Conservation (phyloP, 2,888 invertebrate species). For the Scaptomyza polygonia region DNA sequence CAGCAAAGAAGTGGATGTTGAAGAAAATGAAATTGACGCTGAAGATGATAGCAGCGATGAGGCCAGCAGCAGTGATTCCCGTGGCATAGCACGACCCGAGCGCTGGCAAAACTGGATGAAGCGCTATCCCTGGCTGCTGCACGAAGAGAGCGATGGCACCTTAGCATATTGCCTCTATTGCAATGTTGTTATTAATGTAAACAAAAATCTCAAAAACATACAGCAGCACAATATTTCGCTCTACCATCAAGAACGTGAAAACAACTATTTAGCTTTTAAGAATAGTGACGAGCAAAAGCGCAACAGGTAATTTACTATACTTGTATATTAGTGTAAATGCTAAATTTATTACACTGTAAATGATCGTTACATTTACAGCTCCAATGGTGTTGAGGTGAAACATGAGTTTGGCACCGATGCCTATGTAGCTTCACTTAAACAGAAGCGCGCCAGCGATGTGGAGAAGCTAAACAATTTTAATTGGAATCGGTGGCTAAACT, state of each 20-base stretch:
- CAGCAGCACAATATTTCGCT: conserved; percentile 69
- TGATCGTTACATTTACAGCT: conserved; percentile 24
- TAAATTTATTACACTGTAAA: neutral
- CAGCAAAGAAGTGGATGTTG: conserved; percentile 23
- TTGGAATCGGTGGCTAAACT: conserved; percentile 73
- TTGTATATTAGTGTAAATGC: too few species aligned
- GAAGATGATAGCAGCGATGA: conserved; percentile 55
- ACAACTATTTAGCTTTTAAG: conserved; percentile 72
- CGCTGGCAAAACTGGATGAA: conserved; percentile 68
- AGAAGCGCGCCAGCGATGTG: conserved; percentile 62
- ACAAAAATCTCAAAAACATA: conserved; percentile 40
- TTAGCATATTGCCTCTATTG: conserved; percentile 78
- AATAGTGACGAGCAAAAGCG: conserved; percentile 51
- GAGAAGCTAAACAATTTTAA: conserved; percentile 72
- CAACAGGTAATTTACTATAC: conserved; percentile 36
- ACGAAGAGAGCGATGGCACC: conserved; percentile 63
- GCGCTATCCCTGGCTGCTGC: conserved; percentile 76
- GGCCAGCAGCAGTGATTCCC: conserved; percentile 24
- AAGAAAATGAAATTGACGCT: conserved; percentile 38
- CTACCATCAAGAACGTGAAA: conserved; percentile 75
- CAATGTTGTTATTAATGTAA: conserved; percentile 63
- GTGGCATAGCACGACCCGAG: conserved; percentile 17
- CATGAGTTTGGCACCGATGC: conserved; percentile 74
- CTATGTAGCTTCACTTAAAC: conserved; percentile 63
- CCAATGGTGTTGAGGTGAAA: conserved; percentile 55